These are phyloP conservation scores for Oedothorax gibbosus DNA, from an alignment of 1,140 invertebrate genomes.

Conservation along the genomic window DNA sequence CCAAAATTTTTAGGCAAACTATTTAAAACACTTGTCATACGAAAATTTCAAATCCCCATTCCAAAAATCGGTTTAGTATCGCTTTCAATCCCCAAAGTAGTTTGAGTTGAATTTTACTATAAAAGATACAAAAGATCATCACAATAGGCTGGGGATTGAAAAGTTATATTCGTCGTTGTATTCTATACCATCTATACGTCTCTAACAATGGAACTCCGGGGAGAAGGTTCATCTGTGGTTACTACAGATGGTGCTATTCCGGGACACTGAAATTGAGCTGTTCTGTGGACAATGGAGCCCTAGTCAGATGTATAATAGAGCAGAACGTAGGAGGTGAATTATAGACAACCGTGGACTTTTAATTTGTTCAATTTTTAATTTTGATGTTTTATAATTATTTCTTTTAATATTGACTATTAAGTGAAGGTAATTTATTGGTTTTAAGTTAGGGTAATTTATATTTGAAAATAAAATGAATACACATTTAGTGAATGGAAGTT, in stretches of 20 bases:
- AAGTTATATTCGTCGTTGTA: constrained; percentile 39
- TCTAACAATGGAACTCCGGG: constrained; percentile 27
- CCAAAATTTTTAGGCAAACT: too few relatives aligned
- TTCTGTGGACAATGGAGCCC: constrained; percentile 8
- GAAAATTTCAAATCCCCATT: not conserved
- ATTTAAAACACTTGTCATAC: too few relatives aligned
- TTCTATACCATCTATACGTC: not conserved
- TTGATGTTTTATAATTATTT: too few relatives aligned
- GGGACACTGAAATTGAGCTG: constrained; percentile 31
- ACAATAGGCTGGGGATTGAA: constrained; percentile 3
- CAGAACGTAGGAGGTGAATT: constrained; percentile 3
- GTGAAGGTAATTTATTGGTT: too few relatives aligned
- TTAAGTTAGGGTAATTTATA: too few relatives aligned
- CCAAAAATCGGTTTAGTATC: not conserved
- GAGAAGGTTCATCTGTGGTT: constrained; percentile 18
- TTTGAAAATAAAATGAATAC: too few relatives aligned
- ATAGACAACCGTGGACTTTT: not conserved
- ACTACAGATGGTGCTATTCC: constrained; percentile 55
- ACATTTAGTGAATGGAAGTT: too few relatives aligned
- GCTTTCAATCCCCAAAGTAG: not conserved
- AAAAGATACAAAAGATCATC: constrained; percentile 27
- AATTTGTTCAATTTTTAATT: too few relatives aligned
- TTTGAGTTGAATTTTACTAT: not conserved
- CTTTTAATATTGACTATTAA: too few relatives aligned
- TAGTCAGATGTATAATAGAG: constrained; percentile 11